Percentiles rank a stretch among this genome's conserved stretches.
These are phyloP conservation scores for Chloroclystis v-ata DNA, from an alignment of 2,888 invertebrate genomes.

Conservation along the genomic window DNA sequence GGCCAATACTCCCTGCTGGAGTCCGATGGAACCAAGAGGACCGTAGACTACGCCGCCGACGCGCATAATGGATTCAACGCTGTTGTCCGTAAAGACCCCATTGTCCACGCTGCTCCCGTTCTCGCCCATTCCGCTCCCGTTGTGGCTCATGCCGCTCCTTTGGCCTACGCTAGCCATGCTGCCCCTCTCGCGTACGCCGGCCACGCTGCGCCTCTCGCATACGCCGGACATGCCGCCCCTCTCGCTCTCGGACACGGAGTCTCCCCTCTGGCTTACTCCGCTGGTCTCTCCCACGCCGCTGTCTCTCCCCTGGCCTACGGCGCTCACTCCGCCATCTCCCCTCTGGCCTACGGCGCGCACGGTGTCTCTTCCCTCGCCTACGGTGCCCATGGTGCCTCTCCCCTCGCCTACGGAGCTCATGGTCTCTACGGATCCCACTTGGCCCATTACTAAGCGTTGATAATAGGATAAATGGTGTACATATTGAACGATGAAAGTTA, in stretches of 20 bases:
- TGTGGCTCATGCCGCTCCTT: constrained; percentile 39
- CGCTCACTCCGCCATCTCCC: constrained; percentile 26
- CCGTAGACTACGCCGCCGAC: constrained; percentile 79
- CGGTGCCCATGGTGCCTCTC: constrained; percentile 39
- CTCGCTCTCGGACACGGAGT: constrained; percentile 34
- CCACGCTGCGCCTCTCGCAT: constrained; percentile 37
- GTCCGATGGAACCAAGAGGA: constrained; percentile 81
- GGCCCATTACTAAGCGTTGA: constrained; percentile 37
- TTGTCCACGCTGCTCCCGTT: constrained; percentile 43
- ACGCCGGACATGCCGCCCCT: constrained; percentile 35
- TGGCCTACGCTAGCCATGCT: constrained; percentile 31
- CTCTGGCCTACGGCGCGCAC: constrained; percentile 29
- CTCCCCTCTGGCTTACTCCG: constrained; percentile 25
- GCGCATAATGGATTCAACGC: constrained; percentile 78
- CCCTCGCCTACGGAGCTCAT: constrained; percentile 37
- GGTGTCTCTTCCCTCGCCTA: constrained; percentile 34
- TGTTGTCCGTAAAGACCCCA: constrained; percentile 72
- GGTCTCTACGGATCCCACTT: constrained; percentile 40
- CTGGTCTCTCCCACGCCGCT: constrained; percentile 25
- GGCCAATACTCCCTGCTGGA: constrained; percentile 74
- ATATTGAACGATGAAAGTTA: constrained; percentile 34
- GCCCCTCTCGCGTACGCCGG: constrained; percentile 37
- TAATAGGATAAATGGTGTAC: constrained; percentile 23
- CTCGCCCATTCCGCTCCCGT: constrained; percentile 49
- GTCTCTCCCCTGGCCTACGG: constrained; percentile 30